Evolutionary conservation across 2,797 vertebrate genomes (phyloP).

Genomic region (Thripadectes ignobilis): DNA sequence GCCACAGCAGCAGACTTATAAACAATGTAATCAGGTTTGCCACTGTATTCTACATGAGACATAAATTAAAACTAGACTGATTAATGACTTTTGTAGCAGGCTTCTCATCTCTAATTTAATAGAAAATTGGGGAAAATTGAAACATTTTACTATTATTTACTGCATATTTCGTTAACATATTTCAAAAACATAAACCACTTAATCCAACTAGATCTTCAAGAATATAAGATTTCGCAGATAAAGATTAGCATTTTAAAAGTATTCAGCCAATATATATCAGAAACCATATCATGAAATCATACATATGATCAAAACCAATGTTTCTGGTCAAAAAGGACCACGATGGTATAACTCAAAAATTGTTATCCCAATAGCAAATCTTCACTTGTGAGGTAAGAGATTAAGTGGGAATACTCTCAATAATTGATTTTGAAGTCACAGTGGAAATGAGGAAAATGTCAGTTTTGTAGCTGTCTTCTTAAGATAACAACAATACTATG

Average conservation of each 20-base stretch:
- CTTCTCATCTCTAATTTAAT: background rate
- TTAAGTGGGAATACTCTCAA: background rate
- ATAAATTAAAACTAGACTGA: background rate
- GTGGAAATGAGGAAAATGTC: background rate
- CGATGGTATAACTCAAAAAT: accelerated
- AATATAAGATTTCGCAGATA: background rate
- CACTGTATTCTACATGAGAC: background rate
- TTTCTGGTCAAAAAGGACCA: background rate
- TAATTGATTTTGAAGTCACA: background rate
- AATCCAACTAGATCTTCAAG: background rate
- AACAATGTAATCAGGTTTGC: background rate
- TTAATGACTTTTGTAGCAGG: background rate
- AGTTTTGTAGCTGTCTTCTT: background rate
- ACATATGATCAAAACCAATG: background rate
- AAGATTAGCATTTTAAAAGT: background rate
- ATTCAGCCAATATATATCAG: background rate
- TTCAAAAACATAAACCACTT: background rate
- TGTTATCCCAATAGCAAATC: background rate
- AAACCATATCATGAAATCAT: background rate
- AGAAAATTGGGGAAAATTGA: background rate
- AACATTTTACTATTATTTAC: background rate
- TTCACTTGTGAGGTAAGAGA: background rate
- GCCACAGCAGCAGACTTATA: background rate
- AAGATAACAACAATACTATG: background rate
- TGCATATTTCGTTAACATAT: background rate